These are phyloP conservation scores for Epinephelus malabaricus DNA, from an alignment of 2,797 vertebrate genomes.

Conservation along the genomic window DNA sequence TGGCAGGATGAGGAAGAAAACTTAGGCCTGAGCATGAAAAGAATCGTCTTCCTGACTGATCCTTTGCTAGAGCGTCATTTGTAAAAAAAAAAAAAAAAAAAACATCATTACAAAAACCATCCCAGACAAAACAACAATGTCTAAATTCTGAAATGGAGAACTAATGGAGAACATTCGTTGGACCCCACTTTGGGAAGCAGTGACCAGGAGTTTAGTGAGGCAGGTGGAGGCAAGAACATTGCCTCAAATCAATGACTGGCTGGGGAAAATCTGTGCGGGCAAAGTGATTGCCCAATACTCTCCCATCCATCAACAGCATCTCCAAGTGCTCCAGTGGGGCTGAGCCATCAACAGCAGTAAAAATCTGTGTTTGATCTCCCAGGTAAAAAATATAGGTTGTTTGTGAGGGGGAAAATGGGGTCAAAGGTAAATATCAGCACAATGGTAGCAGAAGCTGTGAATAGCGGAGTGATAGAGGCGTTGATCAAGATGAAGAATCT, in stretches of 20 bases:
- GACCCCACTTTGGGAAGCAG: background rate
- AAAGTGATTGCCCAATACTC: constrained; percentile 45
- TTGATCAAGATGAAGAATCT: constrained; percentile 39
- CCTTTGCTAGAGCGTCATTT: too few relatives aligned
- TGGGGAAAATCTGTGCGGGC: constrained; percentile 42
- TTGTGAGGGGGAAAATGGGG: constrained; percentile 16
- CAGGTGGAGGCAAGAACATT: constrained; percentile 25
- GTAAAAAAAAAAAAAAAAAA: background rate
- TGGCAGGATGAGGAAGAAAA: too few relatives aligned
- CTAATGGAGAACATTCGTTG: background rate
- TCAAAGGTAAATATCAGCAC: constrained; percentile 47
- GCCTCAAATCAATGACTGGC: constrained; percentile 34
- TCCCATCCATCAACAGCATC: constrained; percentile 61
- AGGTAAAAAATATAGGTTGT: constrained; percentile 36
- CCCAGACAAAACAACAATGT: background rate
- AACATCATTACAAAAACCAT: background rate
- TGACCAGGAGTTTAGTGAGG: constrained; percentile 9
- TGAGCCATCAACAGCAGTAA: constrained; percentile 41
- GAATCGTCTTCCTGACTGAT: too few relatives aligned
- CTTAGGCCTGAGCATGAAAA: too few relatives aligned
- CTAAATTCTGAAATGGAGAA: constrained; percentile 3
- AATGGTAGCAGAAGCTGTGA: constrained; percentile 29
- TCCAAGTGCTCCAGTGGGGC: constrained; percentile 52
- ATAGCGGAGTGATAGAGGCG: constrained; percentile 16
- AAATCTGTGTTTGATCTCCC: constrained; percentile 30